Base-by-base conservation (phyloP, 2,113 vertebrate species). In the Cariama cristata region DNA sequence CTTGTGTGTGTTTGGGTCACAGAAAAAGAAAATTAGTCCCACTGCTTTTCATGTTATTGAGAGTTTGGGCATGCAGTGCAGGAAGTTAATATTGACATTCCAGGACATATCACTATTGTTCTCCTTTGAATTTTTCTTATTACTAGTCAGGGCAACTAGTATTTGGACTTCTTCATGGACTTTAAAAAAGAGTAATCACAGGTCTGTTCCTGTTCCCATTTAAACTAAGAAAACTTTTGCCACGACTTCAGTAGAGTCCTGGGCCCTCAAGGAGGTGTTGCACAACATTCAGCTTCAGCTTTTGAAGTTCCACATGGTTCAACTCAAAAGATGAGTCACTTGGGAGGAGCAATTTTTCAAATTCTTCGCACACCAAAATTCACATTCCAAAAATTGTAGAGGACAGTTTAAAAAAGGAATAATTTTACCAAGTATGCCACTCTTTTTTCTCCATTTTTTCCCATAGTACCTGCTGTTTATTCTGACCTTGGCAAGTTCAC, bases 231-330 rank as follows among this genome's bases (percentile, higher is more conserved):
- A 92, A 88, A 87, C 33, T 56, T 89, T 80, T 93, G 40, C 67
- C 75, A 73, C 6, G 5, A 64, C 9, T 64, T 53, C 13, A 1
- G 35, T 4, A 62, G 21, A 44, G 27, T 40, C 35, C 32, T 14
- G 8, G 50, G 38, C 32, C 87, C 74, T 62, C 14, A 0, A 88
- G 84, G 26, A 93, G 42, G 16, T 56, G 24, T 95, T 96, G 76
- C 74, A 80, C 77, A 96, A 82, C 20, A 50, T n/a, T 42, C 62
- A 69, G 45, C 81, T 94, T 76, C 53, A 91, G 62, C 45, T 88
- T 94, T 82, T 96, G 77, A 95, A 88, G 74, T 90, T 86, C 50
- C 32, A 55, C 69, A 76, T 62, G n/a, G 49, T 55, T 89, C 66
- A 79, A 20, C 32, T 24, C 76, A 91, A 44, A 90, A 73, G 22